Percentiles rank a stretch among this genome's conserved stretches.
Evolutionary conservation across 2,797 vertebrate species (phyloP).

Genomic region (Holocentrus rufus): DNA sequence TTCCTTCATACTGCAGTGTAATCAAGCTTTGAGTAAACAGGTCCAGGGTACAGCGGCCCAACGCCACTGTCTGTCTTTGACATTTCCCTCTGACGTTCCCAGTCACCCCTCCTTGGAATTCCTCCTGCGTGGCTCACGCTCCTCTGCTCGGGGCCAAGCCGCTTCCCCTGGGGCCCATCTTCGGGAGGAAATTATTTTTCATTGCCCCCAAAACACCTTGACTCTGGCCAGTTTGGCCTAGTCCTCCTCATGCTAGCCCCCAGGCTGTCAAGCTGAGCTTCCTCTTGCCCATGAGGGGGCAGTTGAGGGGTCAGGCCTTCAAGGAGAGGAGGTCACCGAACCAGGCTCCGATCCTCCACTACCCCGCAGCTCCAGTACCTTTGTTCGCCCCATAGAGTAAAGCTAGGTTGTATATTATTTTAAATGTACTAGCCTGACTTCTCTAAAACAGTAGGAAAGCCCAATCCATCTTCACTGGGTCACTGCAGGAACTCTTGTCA

Average conservation of each 20-base stretch:
- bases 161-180: slow-evolving; percentile 72
- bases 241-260: slow-evolving; percentile 39
- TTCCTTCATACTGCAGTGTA: slow-evolving; percentile 64
- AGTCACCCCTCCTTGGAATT: slow-evolving; percentile 75
- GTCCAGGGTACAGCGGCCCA: slow-evolving; percentile 60
- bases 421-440: slow-evolving; percentile 47
- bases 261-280: slow-evolving; percentile 50
- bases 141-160: slow-evolving; percentile 67
- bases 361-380: slow-evolving; percentile 30
- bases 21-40: slow-evolving; percentile 76
- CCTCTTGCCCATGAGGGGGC: slow-evolving; percentile 48
- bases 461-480: slow-evolving; percentile 41
- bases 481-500: slow-evolving; percentile 45
- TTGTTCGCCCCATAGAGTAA: slow-evolving; percentile 22
- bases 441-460: slow-evolving; percentile 43
- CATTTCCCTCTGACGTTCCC: slow-evolving; percentile 76
- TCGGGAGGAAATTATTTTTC: slow-evolving; percentile 85
- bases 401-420: slow-evolving; percentile 41
- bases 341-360: slow-evolving; percentile 9
- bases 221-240: slow-evolving; percentile 73
- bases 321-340: slow-evolving; percentile 44
- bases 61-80: slow-evolving; percentile 80
- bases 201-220: slow-evolving; percentile 78
- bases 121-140: slow-evolving; percentile 77
- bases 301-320: slow-evolving; percentile 46